Percentiles rank a stretch among this genome's conserved stretches.
Conservation (phyloP, 2,797 vertebrate genomes). For the Phoxinus dragarum region DNA sequence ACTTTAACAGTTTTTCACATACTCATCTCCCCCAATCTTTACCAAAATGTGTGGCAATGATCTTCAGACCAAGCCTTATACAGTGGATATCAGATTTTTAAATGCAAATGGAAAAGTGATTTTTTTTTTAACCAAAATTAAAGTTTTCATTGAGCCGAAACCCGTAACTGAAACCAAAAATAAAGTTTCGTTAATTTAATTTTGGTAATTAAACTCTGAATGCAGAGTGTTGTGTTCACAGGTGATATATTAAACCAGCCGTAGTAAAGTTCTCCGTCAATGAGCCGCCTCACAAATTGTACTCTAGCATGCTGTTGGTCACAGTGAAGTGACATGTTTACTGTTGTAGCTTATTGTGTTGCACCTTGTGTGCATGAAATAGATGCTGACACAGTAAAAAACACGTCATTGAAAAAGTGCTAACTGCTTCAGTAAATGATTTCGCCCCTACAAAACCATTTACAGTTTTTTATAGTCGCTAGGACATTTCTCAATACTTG, state of each 20-base stretch:
- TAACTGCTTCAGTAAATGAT: not conserved
- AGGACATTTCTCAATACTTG: too few relatives aligned
- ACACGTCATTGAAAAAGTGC: not conserved
- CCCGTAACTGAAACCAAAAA: not conserved
- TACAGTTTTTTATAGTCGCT: too few relatives aligned
- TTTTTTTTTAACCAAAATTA: too few relatives aligned
- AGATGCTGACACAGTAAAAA: not conserved
- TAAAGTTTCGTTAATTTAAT: not conserved
- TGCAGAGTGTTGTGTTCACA: not conserved
- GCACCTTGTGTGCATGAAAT: not conserved
- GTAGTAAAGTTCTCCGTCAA: not conserved
- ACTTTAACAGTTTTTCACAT: not conserved
- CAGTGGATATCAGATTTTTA: not conserved
- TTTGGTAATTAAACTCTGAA: not conserved
- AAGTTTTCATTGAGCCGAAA: too few relatives aligned
- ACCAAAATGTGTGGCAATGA: not conserved
- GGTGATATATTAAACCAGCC: not conserved
- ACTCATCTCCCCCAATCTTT: not conserved
- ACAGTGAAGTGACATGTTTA: not conserved
- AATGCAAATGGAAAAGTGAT: not conserved
- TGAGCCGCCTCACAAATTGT: not conserved
- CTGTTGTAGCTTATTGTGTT: not conserved
- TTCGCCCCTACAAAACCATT: not conserved
- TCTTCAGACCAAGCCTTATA: not conserved
- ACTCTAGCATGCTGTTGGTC: not conserved